Evolutionary conservation across 2,797 vertebrate genomes (phyloP), one percentile per base, ranked within the genome.

Genomic region (Podarcis lilfordi): DNA sequence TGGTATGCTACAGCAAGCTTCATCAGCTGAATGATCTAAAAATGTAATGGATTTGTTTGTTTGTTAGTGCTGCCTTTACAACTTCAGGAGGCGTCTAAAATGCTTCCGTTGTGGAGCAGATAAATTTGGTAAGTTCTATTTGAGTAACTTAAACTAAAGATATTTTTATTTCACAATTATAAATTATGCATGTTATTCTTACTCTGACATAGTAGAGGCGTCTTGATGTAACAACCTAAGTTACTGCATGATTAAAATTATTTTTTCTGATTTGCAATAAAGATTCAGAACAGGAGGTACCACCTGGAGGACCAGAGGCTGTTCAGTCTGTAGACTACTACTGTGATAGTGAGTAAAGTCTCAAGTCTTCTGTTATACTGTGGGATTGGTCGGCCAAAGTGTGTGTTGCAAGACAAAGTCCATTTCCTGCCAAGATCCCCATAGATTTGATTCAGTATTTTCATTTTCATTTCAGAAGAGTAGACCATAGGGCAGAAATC

Each of bases 1-100:
- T 0, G 8, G 80, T 55, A 55, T 3, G 92, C 27, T 80, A 76
- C 19, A 64, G n/a, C 4, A 91, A 72, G 32, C 3, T 50, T 78
- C 3, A 2, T 0, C 64, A 81, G 9, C n/a, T 71, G 11, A 5
- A 68, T 74, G 88, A 84, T 0, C 5, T 15, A 3, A 15, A 68
- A 84, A 87, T 64, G 86, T 94, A 86, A 27, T 11, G 2, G 61
- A 82, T 40, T 29, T 95, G 23, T 94, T 94, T 95, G 92, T 82
- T 72, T 98, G 96, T 66, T 96, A 99, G 99, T 99, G 99, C 97
- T 98, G 98, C 97, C 98, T 99, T 96, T 99, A 99, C 97, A 99
- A 99, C 98, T 99, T 99, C 98, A 98, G 99, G 95, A 98, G 99
- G 97, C 98, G 99, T 97, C 98, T 99, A 96, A 99, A 99, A 98